phyloP scores from a whole-genome alignment of 1,140 invertebrate genomes.

The Dufourea novaeangliae region DNA sequence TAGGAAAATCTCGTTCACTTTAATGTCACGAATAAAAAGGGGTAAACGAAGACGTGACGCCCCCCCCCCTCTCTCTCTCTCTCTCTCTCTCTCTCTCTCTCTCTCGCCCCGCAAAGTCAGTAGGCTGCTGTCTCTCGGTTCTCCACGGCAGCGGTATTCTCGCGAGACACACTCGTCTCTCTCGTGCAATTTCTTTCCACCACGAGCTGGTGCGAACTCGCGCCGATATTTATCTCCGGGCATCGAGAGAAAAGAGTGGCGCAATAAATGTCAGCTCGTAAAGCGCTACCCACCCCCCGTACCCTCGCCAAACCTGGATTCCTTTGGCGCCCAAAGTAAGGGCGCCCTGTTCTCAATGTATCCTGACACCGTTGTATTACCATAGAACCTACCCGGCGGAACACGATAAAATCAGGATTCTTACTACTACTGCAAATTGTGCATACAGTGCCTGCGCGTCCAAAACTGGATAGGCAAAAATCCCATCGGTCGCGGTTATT shows the following conservation, averaged over 20 bases:
- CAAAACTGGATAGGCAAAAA: neutral
- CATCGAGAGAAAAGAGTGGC: conserved; percentile 55
- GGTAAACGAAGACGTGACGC: neutral
- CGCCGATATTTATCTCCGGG: conserved; percentile 65
- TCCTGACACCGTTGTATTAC: conserved; percentile 1
- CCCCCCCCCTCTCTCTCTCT: too few relatives aligned
- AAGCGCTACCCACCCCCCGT: too few relatives aligned
- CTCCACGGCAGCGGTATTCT: conserved; percentile 1
- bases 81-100: too few relatives aligned
- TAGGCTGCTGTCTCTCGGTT: neutral
- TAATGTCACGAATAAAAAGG: conserved; percentile 8
- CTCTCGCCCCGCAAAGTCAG: neutral
- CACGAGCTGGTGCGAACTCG: conserved; percentile 48
- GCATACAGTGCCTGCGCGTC: neutral
- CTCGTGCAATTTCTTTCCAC: conserved; percentile 51
- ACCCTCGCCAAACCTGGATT: too few relatives aligned
- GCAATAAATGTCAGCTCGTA: conserved; percentile 64
- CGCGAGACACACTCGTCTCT: conserved; percentile 22
- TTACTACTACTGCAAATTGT: neutral
- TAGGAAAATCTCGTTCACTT: conserved; percentile 1
- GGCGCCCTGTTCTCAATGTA: conserved; percentile 23
- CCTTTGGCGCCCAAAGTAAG: conserved; percentile 11
- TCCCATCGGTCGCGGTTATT: neutral
- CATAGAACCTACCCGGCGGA: neutral
- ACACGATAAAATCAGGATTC: conserved; percentile 7